Conservation (phyloP, 2,113 vertebrate genomes). For the Syngnathoides biaculeatus region DNA sequence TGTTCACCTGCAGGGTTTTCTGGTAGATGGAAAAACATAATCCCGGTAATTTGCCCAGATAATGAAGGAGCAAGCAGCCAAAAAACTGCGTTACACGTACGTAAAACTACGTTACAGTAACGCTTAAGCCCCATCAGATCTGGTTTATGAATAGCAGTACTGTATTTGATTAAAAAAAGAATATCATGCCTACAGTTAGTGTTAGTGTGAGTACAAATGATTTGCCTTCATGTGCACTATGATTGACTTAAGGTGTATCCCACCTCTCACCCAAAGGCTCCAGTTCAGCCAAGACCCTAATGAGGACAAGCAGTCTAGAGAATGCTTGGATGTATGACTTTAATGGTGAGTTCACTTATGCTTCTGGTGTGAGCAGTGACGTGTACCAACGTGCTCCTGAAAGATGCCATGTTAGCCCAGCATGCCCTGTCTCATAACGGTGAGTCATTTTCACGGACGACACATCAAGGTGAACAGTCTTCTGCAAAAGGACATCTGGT, state of each 20-base stretch:
- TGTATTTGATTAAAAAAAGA: no score
- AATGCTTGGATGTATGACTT: neutral
- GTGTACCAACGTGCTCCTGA: neutral
- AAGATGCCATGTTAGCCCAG: no score
- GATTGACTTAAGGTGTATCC: neutral
- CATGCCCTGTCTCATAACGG: neutral
- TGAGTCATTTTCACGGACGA: neutral
- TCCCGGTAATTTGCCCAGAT: no score
- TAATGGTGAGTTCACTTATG: neutral
- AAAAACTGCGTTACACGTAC: no score
- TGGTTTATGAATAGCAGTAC: no score
- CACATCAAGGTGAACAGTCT: neutral
- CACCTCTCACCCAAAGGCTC: neutral
- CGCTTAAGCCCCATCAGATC: no score
- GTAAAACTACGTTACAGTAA: no score
- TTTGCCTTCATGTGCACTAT: neutral
- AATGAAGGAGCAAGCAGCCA: no score
- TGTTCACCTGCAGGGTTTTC: no score
- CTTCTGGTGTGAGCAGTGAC: neutral
- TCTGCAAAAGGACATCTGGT: neutral
- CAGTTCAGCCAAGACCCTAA: neutral
- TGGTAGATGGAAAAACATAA: no score
- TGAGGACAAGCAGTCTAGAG: neutral
- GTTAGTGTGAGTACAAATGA: neutral
- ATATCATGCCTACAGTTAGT: no score